A percentile compares a stretch with the other conserved stretches of the same genome.
These are phyloP conservation scores for Pyxicephalus adspersus DNA, from an alignment of 2,113 vertebrate genomes.

Conservation along the genomic window DNA sequence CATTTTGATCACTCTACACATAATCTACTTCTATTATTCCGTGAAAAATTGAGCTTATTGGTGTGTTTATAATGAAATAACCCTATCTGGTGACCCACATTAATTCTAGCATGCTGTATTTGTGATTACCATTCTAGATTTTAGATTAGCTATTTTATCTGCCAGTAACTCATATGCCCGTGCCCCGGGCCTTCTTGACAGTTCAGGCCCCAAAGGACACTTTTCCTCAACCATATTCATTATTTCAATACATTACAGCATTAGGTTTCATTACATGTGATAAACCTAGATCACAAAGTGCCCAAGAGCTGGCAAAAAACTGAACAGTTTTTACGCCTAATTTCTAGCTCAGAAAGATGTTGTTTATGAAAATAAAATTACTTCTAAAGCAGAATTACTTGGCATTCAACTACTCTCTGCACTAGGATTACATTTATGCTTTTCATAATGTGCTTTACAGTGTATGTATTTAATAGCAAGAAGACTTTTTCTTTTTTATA, in stretches of 20 bases:
- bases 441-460: slow-evolving; percentile 17
- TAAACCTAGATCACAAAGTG: slow-evolving; percentile 47
- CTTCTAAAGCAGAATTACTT: slow-evolving; percentile 42
- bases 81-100: slow-evolving; percentile 44
- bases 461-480: slow-evolving; percentile 12
- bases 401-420: slow-evolving; percentile 1
- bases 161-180: slow-evolving; percentile 33
- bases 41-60: slow-evolving; percentile 30
- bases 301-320: slow-evolving; percentile 53
- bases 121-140: slow-evolving; percentile 56
- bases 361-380: slow-evolving; percentile 50
- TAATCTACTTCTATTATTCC: slow-evolving; percentile 11
- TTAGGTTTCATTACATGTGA: slow-evolving; percentile 56
- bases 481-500: background rate
- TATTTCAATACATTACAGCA: slow-evolving; percentile 56
- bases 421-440: slow-evolving; percentile 25
- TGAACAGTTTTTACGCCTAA: slow-evolving; percentile 51
- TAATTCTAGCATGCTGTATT: slow-evolving; percentile 41
- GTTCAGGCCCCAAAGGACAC: slow-evolving; percentile 52
- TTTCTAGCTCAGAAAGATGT: slow-evolving; percentile 53
- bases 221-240: slow-evolving; percentile 55
- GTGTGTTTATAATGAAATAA: slow-evolving; percentile 49
- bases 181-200: slow-evolving; percentile 47
- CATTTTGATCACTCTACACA: background rate
- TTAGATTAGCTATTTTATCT: slow-evolving; percentile 55